Evolutionary conservation across 2,888 invertebrate species (phyloP).

Genomic region (Apotomis turbidana): DNA sequence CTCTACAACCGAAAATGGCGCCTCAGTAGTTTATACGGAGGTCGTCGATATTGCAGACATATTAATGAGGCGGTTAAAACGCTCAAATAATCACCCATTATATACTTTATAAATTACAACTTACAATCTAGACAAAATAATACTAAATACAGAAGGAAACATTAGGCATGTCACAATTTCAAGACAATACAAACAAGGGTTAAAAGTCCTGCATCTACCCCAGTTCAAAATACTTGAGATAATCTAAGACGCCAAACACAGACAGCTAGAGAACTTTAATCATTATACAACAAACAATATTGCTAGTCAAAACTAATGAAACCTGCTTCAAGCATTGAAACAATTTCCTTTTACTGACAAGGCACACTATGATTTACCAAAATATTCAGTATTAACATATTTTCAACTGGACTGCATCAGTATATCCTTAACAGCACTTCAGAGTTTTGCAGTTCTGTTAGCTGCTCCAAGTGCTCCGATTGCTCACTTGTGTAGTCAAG

Average conservation of each 20-base stretch:
- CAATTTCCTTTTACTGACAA: no score
- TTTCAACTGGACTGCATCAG: no score
- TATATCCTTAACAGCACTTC: no score
- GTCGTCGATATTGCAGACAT: no score
- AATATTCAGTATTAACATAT: no score
- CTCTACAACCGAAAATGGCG: no score
- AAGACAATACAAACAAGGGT: not conserved
- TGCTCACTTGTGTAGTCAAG: not conserved
- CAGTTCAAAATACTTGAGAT: not conserved
- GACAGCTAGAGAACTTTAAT: not conserved
- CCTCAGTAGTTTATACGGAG: no score
- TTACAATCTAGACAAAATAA: slow-evolving; percentile 31
- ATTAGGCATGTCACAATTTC: not conserved
- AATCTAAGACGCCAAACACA: not conserved
- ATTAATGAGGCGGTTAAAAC: no score
- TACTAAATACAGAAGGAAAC: slow-evolving; percentile 5
- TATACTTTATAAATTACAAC: slow-evolving; percentile 17
- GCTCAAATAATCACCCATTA: not conserved
- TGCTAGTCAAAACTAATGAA: no score
- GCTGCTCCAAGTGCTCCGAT: not conserved
- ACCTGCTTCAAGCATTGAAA: no score
- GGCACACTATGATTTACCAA: no score
- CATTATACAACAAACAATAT: no score
- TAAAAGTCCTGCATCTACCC: not conserved
- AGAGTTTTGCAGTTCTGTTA: not conserved